Conservation (phyloP, 2,888 invertebrate species). For the Athrips mouffetella region DNA sequence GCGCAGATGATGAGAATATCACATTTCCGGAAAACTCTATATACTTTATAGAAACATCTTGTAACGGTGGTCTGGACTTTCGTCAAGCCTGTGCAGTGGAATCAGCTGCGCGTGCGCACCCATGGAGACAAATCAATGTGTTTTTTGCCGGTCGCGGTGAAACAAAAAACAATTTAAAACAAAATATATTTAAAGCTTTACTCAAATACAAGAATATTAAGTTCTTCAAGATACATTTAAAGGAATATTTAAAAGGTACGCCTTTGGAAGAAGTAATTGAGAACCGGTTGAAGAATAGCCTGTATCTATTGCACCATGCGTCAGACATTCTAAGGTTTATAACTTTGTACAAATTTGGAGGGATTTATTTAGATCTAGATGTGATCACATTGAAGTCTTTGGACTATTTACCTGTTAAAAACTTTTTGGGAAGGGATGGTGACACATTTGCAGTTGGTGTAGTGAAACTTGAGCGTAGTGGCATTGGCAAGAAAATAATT, state of each 20-base stretch:
- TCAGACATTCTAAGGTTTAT: neutral
- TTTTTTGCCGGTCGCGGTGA: neutral
- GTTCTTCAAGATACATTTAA: neutral
- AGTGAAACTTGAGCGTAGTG: neutral
- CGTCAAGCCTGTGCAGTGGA: neutral
- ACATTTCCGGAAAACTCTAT: slow-evolving; percentile 3
- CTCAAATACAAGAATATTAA: neutral
- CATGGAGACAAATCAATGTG: neutral
- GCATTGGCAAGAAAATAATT: neutral
- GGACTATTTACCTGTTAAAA: neutral
- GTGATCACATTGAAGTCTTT: neutral
- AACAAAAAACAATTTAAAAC: neutral
- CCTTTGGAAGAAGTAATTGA: neutral
- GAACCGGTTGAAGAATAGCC: neutral
- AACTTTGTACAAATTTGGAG: slow-evolving; percentile 8
- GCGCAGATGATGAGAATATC: neutral
- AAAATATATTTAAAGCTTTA: neutral
- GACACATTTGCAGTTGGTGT: neutral
- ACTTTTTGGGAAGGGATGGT: neutral
- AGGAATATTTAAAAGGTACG: neutral
- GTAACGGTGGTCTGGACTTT: neutral
- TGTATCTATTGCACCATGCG: neutral
- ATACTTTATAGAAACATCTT: slow-evolving; percentile 4
- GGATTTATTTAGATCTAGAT: slow-evolving; percentile 4
- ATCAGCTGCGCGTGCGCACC: neutral